Conservation (phyloP, 2,797 vertebrate species). For the Nyctalus aviator region DNA sequence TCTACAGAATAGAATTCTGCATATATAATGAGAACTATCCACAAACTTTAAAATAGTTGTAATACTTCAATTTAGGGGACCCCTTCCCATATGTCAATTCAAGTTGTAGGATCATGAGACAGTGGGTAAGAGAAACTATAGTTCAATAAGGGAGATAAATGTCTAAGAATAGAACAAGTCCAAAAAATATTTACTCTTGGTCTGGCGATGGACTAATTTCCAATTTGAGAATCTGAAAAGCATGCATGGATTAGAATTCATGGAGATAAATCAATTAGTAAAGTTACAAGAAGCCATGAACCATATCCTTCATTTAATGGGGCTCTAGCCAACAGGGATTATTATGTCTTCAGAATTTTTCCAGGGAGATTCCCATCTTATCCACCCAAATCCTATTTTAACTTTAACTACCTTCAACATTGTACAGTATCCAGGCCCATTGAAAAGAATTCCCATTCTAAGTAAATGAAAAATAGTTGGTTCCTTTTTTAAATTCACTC, state of each 20-base stretch:
- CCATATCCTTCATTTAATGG: background rate
- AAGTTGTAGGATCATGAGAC: background rate
- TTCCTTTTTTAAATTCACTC: background rate
- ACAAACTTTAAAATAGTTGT: background rate
- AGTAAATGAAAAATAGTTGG: slow-evolving; percentile 48
- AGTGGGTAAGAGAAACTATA: background rate
- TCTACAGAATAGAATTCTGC: background rate
- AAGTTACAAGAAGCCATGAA: background rate
- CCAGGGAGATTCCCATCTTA: background rate
- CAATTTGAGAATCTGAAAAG: slow-evolving; percentile 54
- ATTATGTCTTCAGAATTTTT: slow-evolving; percentile 24
- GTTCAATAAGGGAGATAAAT: background rate
- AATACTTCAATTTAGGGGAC: background rate
- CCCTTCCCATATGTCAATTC: background rate
- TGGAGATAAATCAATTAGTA: slow-evolving; percentile 42
- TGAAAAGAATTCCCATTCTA: slow-evolving; percentile 19
- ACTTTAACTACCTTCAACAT: too few relatives aligned
- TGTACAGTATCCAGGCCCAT: background rate
- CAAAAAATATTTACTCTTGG: slow-evolving; percentile 48
- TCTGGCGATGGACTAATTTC: slow-evolving; percentile 42
- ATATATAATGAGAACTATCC: background rate
- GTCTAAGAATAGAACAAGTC: background rate
- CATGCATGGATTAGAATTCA: background rate
- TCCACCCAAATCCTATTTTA: too few relatives aligned
- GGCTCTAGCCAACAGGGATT: background rate